Evolutionary conservation across 2,113 vertebrate species (phyloP).

Genomic region (Marmota flaviventris): DNA sequence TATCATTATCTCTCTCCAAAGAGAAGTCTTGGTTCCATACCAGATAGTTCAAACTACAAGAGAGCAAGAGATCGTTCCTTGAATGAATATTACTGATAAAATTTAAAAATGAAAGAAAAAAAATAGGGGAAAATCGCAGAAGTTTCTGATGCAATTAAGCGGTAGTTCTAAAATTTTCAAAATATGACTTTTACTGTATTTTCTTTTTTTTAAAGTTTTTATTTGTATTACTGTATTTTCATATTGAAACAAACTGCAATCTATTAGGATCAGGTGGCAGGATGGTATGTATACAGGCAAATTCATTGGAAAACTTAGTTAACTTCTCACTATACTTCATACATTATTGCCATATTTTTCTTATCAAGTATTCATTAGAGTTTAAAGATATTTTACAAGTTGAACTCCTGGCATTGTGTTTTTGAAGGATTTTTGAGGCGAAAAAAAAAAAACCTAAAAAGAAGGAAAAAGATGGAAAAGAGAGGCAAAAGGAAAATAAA

Average conservation of each 20-base stretch:
- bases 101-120: not conserved
- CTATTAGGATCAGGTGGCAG: not conserved
- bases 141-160: not conserved
- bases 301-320: not conserved
- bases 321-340: not conserved
- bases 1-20: not conserved
- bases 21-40: not conserved
- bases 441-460: not conserved
- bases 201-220: too few species aligned
- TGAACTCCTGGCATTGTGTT: not conserved
- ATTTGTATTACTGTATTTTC: too few species aligned
- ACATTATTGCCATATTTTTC: not conserved
- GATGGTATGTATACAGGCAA: not conserved
- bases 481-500: not conserved
- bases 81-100: not conserved
- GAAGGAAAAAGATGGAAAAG: not conserved
- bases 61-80: not conserved
- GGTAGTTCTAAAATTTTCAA: fast-evolving
- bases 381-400: not conserved
- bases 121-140: not conserved
- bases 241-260: not conserved
- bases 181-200: not conserved
- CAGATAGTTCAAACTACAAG: not conserved
- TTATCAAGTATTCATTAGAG: not conserved
- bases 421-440: not conserved